phyloP scores from a whole-genome alignment of 1,140 invertebrate genomes.

The Lineus longissimus region DNA sequence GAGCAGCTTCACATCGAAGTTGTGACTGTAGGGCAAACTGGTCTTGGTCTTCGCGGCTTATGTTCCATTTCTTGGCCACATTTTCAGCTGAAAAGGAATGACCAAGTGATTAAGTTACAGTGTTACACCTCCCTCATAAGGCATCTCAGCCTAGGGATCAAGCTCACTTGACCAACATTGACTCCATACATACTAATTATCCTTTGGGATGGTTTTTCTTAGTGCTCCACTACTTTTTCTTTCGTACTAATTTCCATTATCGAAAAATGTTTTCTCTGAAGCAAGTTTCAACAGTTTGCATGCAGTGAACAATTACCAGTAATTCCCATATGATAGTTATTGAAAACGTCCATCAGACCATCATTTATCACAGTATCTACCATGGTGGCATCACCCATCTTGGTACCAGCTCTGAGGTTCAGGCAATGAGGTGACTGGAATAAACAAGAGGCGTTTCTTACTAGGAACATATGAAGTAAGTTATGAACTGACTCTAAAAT shows the following conservation, averaged over 20 bases:
- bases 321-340: constrained; percentile 77
- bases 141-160: no score
- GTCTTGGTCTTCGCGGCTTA: constrained; percentile 74
- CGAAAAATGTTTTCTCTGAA: no score
- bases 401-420: constrained; percentile 64
- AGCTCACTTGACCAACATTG: neutral
- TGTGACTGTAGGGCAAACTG: constrained; percentile 71
- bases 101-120: neutral
- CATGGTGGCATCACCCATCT: constrained; percentile 67
- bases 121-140: no score
- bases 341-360: constrained; percentile 77
- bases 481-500: no score
- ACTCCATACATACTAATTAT: neutral
- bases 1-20: constrained; percentile 64
- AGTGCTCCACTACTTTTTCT: no score
- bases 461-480: no score
- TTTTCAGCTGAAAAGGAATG: constrained; percentile 64
- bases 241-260: no score
- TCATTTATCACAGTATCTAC: constrained; percentile 71
- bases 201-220: no score
- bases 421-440: constrained; percentile 67
- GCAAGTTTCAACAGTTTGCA: no score
- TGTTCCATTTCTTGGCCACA: constrained; percentile 66
- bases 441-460: neutral
- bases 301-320: constrained; percentile 63